Percentiles rank a stretch among this genome's conserved stretches.
Conservation (phyloP, 2,888 invertebrate species). For the Archaeoteleia sp. region DNA sequence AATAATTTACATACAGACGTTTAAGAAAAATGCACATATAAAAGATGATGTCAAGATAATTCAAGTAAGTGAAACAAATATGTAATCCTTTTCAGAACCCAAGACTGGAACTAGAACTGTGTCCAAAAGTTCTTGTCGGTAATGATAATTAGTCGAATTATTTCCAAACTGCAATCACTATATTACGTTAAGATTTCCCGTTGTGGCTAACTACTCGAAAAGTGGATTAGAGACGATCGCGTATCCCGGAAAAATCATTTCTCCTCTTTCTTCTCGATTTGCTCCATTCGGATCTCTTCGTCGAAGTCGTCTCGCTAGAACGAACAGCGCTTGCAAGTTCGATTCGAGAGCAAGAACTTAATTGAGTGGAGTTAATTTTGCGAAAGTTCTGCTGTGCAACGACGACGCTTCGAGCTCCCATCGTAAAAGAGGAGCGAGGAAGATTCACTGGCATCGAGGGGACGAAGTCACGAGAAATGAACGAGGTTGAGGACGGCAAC, state of each 20-base stretch:
- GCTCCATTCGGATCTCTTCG: constrained; percentile 20
- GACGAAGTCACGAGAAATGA: constrained; percentile 6
- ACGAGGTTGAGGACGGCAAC: constrained; percentile 11
- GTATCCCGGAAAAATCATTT: constrained; percentile 26
- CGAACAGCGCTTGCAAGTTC: constrained; percentile 58
- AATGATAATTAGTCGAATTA: constrained; percentile 1
- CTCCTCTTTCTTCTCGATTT: constrained; percentile 12
- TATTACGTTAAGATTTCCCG: constrained; percentile 37
- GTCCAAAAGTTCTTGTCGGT: neutral
- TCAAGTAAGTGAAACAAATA: too few species aligned
- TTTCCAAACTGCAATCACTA: constrained; percentile 3
- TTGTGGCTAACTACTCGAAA: constrained; percentile 44
- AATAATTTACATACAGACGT: too few species aligned
- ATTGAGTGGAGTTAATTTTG: constrained; percentile 70
- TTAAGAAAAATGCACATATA: too few species aligned
- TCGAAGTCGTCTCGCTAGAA: constrained; percentile 55
- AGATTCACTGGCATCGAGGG: constrained; percentile 14
- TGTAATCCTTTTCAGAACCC: too few species aligned
- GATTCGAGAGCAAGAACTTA: constrained; percentile 64
- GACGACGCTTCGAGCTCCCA: constrained; percentile 32
- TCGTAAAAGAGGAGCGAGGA: constrained; percentile 30
- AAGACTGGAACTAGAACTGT: too few species aligned
- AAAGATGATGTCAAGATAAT: too few species aligned
- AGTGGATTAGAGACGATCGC: constrained; percentile 58
- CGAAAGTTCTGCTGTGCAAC: constrained; percentile 60